A percentile compares a stretch with the other conserved stretches of the same genome.
phyloP scores from a whole-genome alignment of 2,113 vertebrate species.

The Anolis carolinensis region DNA sequence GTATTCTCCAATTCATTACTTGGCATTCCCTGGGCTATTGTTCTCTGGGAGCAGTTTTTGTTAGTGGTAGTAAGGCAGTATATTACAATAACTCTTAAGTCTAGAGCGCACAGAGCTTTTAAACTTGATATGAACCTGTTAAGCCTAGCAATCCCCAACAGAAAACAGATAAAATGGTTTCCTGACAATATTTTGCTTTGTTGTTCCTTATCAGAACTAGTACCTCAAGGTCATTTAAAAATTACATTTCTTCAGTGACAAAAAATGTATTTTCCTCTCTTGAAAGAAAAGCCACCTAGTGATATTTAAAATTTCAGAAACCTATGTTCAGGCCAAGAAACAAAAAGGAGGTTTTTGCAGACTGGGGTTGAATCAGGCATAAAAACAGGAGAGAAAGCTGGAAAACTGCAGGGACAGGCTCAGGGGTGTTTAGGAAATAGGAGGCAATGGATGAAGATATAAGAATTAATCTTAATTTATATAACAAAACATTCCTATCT shows the following conservation, averaged over 20 bases:
- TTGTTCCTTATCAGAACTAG: conserved; percentile 10
- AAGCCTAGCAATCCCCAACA: background rate
- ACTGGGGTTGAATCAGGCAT: background rate
- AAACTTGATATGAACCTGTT: background rate
- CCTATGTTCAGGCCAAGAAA: background rate
- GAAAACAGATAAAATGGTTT: background rate
- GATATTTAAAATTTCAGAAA: background rate
- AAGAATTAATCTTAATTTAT: no score
- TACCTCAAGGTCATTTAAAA: conserved; percentile 14
- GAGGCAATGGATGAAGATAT: no score
- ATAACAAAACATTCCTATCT: no score
- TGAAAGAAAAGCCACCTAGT: background rate
- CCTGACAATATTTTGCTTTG: rapidly evolving
- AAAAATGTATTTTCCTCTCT: background rate
- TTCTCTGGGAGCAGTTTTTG: background rate
- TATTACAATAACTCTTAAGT: background rate
- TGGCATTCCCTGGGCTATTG: background rate
- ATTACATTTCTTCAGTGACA: background rate
- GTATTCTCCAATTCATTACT: background rate
- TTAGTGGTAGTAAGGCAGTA: background rate
- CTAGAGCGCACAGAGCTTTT: background rate
- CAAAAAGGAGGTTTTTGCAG: background rate
- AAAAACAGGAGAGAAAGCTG: background rate
- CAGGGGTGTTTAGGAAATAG: background rate
- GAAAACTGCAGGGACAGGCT: background rate